A percentile compares a stretch with the other conserved stretches of the same genome.
These are phyloP conservation scores for Corbicula japonica DNA, from an alignment of 2,888 invertebrate genomes.

Conservation along the genomic window DNA sequence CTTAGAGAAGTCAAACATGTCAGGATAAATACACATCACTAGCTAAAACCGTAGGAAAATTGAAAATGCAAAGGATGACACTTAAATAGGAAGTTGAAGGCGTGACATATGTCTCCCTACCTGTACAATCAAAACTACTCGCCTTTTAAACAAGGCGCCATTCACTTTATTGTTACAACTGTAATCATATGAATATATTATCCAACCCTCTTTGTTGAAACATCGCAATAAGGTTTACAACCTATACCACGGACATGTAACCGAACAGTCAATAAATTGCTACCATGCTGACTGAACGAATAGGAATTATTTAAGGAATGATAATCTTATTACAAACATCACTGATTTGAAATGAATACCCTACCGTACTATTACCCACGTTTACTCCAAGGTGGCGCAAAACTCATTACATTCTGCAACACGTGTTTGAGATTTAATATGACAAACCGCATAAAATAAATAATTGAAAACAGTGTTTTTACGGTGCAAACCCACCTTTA, in stretches of 20 bases:
- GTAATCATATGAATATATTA: conserved; percentile 40
- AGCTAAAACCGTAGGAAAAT: conserved; percentile 20
- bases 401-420: conserved; percentile 5
- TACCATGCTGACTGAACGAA: conserved; percentile 11
- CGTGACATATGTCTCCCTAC: conserved; percentile 27
- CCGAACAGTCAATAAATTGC: conserved; percentile 22
- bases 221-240: conserved; percentile 28
- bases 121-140: conserved; percentile 34
- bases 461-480: too few species aligned
- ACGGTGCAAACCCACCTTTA: too few species aligned
- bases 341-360: conserved; percentile 35
- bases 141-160: conserved; percentile 27
- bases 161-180: conserved; percentile 11
- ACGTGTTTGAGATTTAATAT: too few species aligned
- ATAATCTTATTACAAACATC: conserved; percentile 40
- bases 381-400: conserved; percentile 12
- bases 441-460: too few species aligned
- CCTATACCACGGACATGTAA: conserved; percentile 24
- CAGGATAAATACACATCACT: conserved; percentile 13
- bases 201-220: conserved; percentile 29
- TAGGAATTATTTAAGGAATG: conserved; percentile 30
- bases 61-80: conserved; percentile 29
- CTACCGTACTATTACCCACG: conserved; percentile 13
- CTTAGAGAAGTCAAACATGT: conserved; percentile 13
- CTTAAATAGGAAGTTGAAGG: conserved; percentile 33